Conservation (phyloP, 2,888 invertebrate species). For the Acanthosepion esculentum region DNA sequence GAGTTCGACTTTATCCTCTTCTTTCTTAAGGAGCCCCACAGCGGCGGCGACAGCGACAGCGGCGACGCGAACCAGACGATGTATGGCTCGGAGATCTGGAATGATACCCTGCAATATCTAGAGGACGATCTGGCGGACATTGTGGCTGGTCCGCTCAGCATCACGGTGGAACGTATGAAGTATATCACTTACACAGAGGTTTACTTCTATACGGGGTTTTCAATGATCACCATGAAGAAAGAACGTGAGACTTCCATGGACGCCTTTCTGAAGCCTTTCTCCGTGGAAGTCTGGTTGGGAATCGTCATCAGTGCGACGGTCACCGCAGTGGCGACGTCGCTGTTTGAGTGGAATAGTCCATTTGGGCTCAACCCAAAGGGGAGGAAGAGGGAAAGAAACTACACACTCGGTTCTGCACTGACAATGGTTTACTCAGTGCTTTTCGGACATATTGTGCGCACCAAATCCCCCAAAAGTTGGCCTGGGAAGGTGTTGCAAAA, state of each 20-base stretch:
- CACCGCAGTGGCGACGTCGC: slow-evolving; percentile 90
- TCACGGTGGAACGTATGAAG: slow-evolving; percentile 80
- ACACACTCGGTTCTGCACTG: slow-evolving; percentile 88
- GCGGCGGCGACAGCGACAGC: slow-evolving; percentile 71
- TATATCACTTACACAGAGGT: slow-evolving; percentile 91
- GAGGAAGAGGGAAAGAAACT: slow-evolving; percentile 90
- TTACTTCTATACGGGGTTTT: slow-evolving; percentile 91
- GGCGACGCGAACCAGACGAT: slow-evolving; percentile 75
- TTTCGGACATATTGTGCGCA: slow-evolving; percentile 92
- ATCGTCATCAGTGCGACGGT: slow-evolving; percentile 90
- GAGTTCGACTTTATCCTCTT: slow-evolving; percentile 92
- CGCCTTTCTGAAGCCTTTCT: slow-evolving; percentile 92
- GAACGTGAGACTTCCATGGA: slow-evolving; percentile 78
- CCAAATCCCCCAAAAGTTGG: slow-evolving; percentile 96
- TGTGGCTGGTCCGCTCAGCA: slow-evolving; percentile 91
- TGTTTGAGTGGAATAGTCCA: slow-evolving; percentile 93
- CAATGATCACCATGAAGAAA: slow-evolving; percentile 83
- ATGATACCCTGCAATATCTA: slow-evolving; percentile 89
- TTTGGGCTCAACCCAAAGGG: slow-evolving; percentile 95
- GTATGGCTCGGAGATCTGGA: slow-evolving; percentile 78
- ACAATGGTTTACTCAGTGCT: slow-evolving; percentile 95
- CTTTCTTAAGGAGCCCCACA: slow-evolving; percentile 73
- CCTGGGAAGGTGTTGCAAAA: slow-evolving; percentile 95
- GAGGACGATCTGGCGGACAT: slow-evolving; percentile 90
- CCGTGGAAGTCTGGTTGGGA: slow-evolving; percentile 90